phyloP scores from a whole-genome alignment of 2,113 vertebrate species.

The Merops nubicus region DNA sequence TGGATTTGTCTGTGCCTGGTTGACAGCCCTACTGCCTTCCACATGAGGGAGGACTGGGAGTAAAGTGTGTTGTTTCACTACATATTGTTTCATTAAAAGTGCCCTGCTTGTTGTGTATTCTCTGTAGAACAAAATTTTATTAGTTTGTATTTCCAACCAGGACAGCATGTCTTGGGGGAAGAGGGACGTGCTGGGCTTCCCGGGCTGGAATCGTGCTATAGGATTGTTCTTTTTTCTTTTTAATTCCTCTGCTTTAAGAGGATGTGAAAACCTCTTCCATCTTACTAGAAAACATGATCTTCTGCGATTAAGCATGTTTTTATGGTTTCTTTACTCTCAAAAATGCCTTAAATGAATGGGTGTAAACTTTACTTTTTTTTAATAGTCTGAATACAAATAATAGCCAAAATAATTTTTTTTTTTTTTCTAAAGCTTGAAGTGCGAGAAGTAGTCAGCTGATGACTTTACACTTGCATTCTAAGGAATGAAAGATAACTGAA shows the following conservation, averaged over 20 bases:
- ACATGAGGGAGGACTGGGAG: neutral
- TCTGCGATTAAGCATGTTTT: conserved; percentile 72
- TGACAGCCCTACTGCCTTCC: neutral
- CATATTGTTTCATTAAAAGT: neutral
- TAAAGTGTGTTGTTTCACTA: neutral
- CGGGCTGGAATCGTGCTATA: neutral
- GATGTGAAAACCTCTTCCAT: conserved; percentile 51
- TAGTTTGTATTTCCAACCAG: conserved; percentile 34
- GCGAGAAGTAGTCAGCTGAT: conserved; percentile 73
- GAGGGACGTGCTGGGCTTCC: neutral
- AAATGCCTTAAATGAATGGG: conserved; percentile 74
- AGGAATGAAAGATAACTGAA: conserved; percentile 69
- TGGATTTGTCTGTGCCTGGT: neutral
- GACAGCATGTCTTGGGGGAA: neutral
- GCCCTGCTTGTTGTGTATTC: neutral
- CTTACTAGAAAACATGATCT: conserved; percentile 61
- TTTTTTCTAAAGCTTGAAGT: conserved; percentile 70
- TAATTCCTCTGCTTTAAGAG: conserved; percentile 11
- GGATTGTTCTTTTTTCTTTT: neutral
- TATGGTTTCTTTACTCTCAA: conserved; percentile 75
- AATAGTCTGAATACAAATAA: conserved; percentile 69
- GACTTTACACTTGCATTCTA: conserved; percentile 71
- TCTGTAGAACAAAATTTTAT: neutral
- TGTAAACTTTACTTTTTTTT: conserved; percentile 72
- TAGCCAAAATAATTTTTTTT: conserved; percentile 81